Evolutionary conservation across 2,888 invertebrate genomes (phyloP), one percentile per base, ranked within the genome.

Genomic region (Pterostichus niger): DNA sequence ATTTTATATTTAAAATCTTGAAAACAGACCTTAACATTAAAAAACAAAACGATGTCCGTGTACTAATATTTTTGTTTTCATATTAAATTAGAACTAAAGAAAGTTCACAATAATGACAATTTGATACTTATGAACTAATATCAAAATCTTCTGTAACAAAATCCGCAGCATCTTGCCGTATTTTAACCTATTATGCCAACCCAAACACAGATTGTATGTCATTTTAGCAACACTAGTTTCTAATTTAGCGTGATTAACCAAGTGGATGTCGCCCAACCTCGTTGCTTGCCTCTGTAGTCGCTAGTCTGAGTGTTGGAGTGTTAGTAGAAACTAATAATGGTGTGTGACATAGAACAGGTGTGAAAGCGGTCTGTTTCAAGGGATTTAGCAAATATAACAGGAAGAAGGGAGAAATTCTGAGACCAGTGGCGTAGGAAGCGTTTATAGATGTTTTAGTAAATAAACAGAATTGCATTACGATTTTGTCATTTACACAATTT

Each of bases 141-240:
- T 46, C 46, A 46, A 46, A n/a, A 6, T 6, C 6, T 10, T 46
- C 9, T 46, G 46, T 46, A 3, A 46, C n/a, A n/a, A n/a, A n/a
- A n/a, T n/a, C n/a, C n/a, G 46, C 46, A 6, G 46, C 9, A 54
- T 9, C 68, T 68, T 17, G 68, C 40, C 68, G 68, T 68, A 40
- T 68, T 68, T 44, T 35, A 68, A 15, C 68, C 64, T 33, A 64
- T 64, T 68, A 68, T 68, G 44, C 15, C 40, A 54, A 6, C 15
- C 54, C 54, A 54, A 54, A 54, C 54, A 54, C 15, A 64, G 64
- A 64, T 35, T 64, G 31, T 68, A 68, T 44, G 10, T 44, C 68
- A 44, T 68, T 64, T 68, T 44, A 68, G 68, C 68, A 7, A 40
- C 64, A 35, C 64, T 68, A 17, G 68, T 44, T 68, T 68, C 40